Base-by-base conservation (phyloP, 2,888 invertebrate genomes). In the Torymus aiolomorphi region DNA sequence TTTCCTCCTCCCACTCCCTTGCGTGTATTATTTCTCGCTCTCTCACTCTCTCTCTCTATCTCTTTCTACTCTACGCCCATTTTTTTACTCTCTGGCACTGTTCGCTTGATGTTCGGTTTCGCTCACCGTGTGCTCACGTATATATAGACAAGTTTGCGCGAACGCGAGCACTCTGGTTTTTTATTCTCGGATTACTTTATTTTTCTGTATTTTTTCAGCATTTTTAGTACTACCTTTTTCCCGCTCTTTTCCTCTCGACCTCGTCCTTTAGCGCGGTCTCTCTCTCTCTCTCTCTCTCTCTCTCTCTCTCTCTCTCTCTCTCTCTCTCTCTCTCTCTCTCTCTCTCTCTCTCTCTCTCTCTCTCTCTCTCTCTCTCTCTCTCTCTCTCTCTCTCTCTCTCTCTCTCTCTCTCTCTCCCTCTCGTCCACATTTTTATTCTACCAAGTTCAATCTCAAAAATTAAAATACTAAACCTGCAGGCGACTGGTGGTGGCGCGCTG, bases 391-490 rank as follows among this genome's bases (percentile, higher is more conserved):
- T 59, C 1, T 16, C 31, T 0, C 14, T 8, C 42, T 11, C 59
- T 10, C 16, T 59, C 18, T 20, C 42, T 59, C 1, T 16, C 31
- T 0, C 14, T 1, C 12, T 13, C 1, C 14, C 16, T 20, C 54
- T 56, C 13, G 20, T 2, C 20, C 20, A 20, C 20, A 1, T 57
- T 3, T 49, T 63, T 49, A n/a, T 18, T 49, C 49, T 5, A 62
- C 16, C 54, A 54, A 59, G 18, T 24, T 75, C 65, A 63, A 79
- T 79, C 74, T 79, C 70, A 57, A 59, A 79, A 78, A 79, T 79
- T 79, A 79, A 79, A 79, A 75, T 70, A 13, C n/a, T 18, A 51
- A 18, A 52, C 59, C 63, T 65, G 11, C 52, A 12, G 59, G 57
- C 18, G 42, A 3, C n/a, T 4, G 31, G 12, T 14, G 42, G 13